Evolutionary conservation across 2,113 vertebrate genomes (phyloP), one percentile per base, ranked within the genome.

Genomic region (Larimichthys polyactis): DNA sequence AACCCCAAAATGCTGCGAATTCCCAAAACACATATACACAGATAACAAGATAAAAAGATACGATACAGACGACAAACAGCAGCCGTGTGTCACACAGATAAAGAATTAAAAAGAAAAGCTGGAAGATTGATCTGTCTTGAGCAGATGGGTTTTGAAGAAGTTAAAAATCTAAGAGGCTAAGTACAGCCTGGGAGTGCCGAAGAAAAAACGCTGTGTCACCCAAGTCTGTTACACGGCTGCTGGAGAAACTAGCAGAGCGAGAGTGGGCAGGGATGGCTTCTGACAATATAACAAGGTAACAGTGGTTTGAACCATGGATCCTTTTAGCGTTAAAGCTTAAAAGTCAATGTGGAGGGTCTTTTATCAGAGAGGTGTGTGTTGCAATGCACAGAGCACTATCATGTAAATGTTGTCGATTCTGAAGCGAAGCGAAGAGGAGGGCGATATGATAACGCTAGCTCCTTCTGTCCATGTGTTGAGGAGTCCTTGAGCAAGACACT

Each of bases 71-170:
- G 17, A 4, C 19, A 76, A 69, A 88, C 44, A 57, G 24, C 17
- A 77, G 40, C 48, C 15, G 16, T 62, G 64, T 40, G 12, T 49
- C 62, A 81, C 20, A 60, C 17, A n/a, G 44, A 69, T 44, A 46
- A 22, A 44, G 15, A n/a, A 55, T 32, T 68, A 11, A 63, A 73
- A 57, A 51, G 73, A 55, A 20, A 59, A 62, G 40, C 75, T 32
- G 58, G 48, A 51, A 67, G 16, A 57, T 51, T 59, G 64, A 70
- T 51, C 32, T 81, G 52, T 67, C 81, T 46, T 22, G 40, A 72
- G 46, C 75, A 72, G 65, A 71, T 71, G 49, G 20, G 22, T 43
- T 57, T 82, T 78, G 69, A 57, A 74, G 62, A 60, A 36, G 43
- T 54, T 70, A 15, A 80, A 80, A 67, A 78, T 12, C 22, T 51